Percentiles rank a stretch among this genome's conserved stretches.
Conservation (phyloP, 53 echinoderm and acorn worm species). For the Temnopleurus reevesii region DNA sequence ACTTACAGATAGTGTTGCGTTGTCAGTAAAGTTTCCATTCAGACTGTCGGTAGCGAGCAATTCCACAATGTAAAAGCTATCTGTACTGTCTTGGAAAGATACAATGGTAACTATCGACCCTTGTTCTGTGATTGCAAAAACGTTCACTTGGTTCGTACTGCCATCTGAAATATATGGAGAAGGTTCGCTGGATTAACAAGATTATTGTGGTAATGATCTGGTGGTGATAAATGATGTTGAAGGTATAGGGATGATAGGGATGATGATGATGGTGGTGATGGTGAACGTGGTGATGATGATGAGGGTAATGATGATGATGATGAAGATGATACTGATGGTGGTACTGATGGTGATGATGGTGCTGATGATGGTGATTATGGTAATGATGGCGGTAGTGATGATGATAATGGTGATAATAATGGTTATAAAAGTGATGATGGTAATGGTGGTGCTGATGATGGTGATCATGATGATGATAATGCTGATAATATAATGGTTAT, state of each 20-base stretch:
- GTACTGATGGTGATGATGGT: neutral
- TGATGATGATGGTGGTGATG: neutral
- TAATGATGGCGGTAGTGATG: neutral
- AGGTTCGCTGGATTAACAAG: neutral
- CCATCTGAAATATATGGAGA: neutral
- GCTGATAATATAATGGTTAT: neutral
- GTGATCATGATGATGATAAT: neutral
- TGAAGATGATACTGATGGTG: neutral
- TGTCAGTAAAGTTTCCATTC: neutral
- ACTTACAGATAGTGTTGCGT: neutral
- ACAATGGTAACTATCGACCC: neutral
- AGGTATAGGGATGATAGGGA: too few species aligned
- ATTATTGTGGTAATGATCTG: too few species aligned
- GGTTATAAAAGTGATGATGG: neutral
- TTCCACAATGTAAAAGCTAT: conserved; percentile 20
- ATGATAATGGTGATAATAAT: neutral
- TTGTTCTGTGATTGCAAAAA: neutral
- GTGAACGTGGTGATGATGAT: neutral
- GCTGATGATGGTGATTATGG: neutral
- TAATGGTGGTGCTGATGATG: neutral
- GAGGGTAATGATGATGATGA: neutral
- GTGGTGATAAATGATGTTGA: neutral
- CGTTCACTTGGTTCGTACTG: neutral
- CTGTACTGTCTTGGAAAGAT: neutral
- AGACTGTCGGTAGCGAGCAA: neutral